Evolutionary conservation across 2,113 vertebrate species (phyloP).

Genomic region (Rynchops niger): DNA sequence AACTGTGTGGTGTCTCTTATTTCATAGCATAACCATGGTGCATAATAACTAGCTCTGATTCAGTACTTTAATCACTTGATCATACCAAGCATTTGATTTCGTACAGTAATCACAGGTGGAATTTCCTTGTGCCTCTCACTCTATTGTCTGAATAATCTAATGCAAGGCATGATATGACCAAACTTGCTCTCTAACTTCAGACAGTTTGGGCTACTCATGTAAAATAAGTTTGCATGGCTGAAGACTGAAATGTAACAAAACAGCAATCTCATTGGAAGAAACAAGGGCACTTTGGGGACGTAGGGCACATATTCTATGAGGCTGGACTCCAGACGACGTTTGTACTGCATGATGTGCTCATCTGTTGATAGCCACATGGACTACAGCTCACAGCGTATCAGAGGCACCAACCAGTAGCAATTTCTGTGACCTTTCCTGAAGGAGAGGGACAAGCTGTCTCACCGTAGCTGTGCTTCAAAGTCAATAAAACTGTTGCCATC

Average conservation of each 20-base stretch:
- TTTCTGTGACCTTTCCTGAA: slow-evolving; percentile 13
- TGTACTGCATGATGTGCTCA: neutral
- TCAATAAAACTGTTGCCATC: neutral
- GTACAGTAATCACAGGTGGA: neutral
- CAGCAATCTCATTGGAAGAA: neutral
- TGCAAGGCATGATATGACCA: neutral
- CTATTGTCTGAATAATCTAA: neutral
- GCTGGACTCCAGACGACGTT: neutral
- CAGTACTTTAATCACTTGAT: neutral
- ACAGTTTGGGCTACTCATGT: neutral
- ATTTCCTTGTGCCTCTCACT: neutral
- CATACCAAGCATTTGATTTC: neutral
- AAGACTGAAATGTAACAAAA: neutral
- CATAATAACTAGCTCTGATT: neutral
- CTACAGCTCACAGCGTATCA: neutral
- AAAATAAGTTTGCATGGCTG: neutral
- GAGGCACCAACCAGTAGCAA: neutral
- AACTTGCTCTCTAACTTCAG: neutral
- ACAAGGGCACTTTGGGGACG: neutral
- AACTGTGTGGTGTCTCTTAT: neutral
- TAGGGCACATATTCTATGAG: neutral
- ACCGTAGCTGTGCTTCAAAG: neutral
- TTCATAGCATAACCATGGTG: neutral
- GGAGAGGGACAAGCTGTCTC: neutral
- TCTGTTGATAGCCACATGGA: neutral